These are phyloP conservation scores for Cepaea hortensis DNA, from an alignment of 2,888 invertebrate species.

Conservation along the genomic window DNA sequence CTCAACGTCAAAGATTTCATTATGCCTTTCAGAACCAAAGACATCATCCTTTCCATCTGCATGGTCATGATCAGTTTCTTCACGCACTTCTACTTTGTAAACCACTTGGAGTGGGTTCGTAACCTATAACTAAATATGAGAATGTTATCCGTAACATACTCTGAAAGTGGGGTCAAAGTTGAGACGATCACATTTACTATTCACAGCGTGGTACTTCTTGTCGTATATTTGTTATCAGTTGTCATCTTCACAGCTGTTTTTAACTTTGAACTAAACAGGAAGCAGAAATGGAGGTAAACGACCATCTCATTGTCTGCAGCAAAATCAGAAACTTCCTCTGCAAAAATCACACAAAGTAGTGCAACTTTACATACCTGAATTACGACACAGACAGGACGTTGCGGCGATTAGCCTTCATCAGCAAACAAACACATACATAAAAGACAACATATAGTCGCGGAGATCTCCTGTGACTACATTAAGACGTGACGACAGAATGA, in stretches of 20 bases:
- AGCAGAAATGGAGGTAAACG: slow-evolving; percentile 16
- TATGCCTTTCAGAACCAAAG: slow-evolving; percentile 14
- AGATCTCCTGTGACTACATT: no score
- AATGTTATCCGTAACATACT: neutral
- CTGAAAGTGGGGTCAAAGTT: neutral
- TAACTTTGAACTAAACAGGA: neutral
- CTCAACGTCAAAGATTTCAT: slow-evolving; percentile 26
- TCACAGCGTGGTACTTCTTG: neutral
- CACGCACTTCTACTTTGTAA: neutral
- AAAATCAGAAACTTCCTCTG: neutral
- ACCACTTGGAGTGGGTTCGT: neutral
- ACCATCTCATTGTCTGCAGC: neutral
- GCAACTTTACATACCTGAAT: no score
- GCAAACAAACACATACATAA: no score
- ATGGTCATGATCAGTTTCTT: neutral
- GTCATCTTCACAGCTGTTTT: neutral
- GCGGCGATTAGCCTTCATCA: no score
- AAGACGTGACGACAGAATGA: no score
- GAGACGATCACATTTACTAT: no score
- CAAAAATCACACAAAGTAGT: neutral
- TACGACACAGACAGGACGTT: no score
- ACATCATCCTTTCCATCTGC: neutral
- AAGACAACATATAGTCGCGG: no score
- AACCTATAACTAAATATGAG: neutral
- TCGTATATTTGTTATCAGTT: neutral